Percentiles rank a stretch among this genome's conserved stretches.
phyloP scores from a whole-genome alignment of 2,113 vertebrate species.

The Ibidorhyncha struthersii region DNA sequence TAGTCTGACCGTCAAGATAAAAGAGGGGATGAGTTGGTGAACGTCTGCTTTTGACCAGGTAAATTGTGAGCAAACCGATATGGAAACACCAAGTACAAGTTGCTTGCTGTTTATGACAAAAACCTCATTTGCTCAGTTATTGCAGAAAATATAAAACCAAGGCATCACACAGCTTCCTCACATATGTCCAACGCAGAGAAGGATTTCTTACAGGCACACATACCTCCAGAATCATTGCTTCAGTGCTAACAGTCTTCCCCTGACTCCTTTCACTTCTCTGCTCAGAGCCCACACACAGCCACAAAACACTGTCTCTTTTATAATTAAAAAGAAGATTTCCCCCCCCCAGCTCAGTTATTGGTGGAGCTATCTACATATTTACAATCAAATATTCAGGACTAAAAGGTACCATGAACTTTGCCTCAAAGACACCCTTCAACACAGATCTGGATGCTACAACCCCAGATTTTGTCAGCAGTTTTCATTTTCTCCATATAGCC shows the following conservation, averaged over 20 bases:
- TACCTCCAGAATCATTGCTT: neutral
- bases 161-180: neutral
- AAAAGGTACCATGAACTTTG: neutral
- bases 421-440: neutral
- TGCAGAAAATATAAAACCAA: neutral
- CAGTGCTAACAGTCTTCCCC: neutral
- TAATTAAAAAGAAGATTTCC: neutral
- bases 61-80: neutral
- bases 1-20: neutral
- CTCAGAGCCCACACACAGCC: neutral
- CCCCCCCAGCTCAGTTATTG: neutral
- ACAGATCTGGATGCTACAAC: neutral
- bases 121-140: neutral
- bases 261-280: neutral
- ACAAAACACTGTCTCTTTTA: neutral
- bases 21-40: accelerated
- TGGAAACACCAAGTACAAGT: neutral
- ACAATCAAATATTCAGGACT: neutral
- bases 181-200: neutral
- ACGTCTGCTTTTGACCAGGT: neutral
- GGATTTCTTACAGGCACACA: neutral
- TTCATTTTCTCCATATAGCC: neutral
- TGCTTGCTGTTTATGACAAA: neutral
- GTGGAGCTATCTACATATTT: neutral
- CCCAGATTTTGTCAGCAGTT: neutral